phyloP scores from a whole-genome alignment of 2,113 vertebrate genomes.

The Haemorhous mexicanus region DNA sequence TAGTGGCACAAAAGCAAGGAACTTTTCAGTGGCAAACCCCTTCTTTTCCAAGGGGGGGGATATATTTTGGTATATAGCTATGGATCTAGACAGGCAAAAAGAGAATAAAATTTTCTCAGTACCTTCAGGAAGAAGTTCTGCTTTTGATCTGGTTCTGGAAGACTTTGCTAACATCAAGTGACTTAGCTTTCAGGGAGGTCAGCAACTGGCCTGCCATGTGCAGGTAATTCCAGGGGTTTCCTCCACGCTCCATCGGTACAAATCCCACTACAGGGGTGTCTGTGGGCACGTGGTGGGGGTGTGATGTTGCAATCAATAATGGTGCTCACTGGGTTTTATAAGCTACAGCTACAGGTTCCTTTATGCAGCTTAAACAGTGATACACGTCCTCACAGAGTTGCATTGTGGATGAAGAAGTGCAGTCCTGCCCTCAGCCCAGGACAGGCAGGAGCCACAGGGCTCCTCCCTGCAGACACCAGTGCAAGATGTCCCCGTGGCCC shows the following conservation, averaged over 20 bases:
- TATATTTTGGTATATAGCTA: not conserved
- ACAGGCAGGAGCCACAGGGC: not conserved
- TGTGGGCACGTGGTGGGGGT: fast-evolving
- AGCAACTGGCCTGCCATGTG: not conserved
- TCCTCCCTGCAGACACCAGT: not conserved
- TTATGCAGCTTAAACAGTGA: not conserved
- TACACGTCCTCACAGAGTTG: fast-evolving
- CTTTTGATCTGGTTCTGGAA: not conserved
- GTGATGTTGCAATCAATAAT: not conserved
- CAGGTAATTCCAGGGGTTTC: not conserved
- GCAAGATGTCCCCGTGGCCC: fast-evolving
- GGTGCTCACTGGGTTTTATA: not conserved
- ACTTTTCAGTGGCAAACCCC: not conserved
- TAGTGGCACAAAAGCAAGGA: not conserved
- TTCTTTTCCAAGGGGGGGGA: not conserved
- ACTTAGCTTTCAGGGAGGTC: not conserved
- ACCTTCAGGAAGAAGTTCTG: not conserved
- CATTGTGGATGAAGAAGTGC: fast-evolving
- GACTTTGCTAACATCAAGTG: not conserved
- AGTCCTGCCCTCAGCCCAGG: not conserved
- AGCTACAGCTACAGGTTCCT: not conserved
- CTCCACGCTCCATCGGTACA: not conserved
- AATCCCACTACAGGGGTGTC: not conserved
- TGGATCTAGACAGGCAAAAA: not conserved
- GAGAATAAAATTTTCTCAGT: not conserved